phyloP scores from a whole-genome alignment of 2,888 invertebrate species.

The Venusia cambrica region DNA sequence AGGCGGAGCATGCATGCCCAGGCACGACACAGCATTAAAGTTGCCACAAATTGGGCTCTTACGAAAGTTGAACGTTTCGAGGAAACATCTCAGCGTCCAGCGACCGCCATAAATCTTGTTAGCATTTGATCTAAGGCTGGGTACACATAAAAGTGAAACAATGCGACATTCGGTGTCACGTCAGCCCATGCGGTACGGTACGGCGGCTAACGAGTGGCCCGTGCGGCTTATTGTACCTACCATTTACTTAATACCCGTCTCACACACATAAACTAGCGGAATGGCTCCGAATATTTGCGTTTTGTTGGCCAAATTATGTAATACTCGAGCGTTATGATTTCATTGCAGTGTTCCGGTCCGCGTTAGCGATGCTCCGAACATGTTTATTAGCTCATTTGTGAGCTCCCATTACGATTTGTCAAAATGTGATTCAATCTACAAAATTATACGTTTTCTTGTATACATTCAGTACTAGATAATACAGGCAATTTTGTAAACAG shows the following conservation, averaged over 20 bases:
- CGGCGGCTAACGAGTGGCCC: constrained; percentile 71
- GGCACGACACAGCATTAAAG: constrained; percentile 71
- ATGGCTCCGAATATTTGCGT: constrained; percentile 65
- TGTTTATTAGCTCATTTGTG: constrained; percentile 38
- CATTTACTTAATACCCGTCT: constrained; percentile 75
- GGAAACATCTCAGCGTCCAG: constrained; percentile 63
- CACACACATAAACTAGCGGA: constrained; percentile 69
- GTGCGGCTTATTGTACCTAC: constrained; percentile 73
- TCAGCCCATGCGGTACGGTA: constrained; percentile 47
- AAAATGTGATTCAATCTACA: constrained; percentile 31
- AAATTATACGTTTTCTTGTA: constrained; percentile 29
- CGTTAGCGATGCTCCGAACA: constrained; percentile 36
- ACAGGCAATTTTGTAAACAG: constrained; percentile 45
- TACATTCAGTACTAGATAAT: constrained; percentile 38
- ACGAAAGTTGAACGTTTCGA: constrained; percentile 73
- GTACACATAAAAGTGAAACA: constrained; percentile 73
- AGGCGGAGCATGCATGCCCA: constrained; percentile 72
- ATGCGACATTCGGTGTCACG: constrained; percentile 72
- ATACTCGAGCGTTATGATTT: constrained; percentile 63
- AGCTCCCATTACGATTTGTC: constrained; percentile 24
- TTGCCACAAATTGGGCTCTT: constrained; percentile 74
- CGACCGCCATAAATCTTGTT: constrained; percentile 73
- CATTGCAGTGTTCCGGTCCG: constrained; percentile 48
- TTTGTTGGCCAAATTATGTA: constrained; percentile 72
- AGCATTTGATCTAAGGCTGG: constrained; percentile 72